Percentiles rank a stretch among this genome's conserved stretches.
These are phyloP conservation scores for Lasiommata megera DNA, from an alignment of 2,888 invertebrate genomes.

Conservation along the genomic window DNA sequence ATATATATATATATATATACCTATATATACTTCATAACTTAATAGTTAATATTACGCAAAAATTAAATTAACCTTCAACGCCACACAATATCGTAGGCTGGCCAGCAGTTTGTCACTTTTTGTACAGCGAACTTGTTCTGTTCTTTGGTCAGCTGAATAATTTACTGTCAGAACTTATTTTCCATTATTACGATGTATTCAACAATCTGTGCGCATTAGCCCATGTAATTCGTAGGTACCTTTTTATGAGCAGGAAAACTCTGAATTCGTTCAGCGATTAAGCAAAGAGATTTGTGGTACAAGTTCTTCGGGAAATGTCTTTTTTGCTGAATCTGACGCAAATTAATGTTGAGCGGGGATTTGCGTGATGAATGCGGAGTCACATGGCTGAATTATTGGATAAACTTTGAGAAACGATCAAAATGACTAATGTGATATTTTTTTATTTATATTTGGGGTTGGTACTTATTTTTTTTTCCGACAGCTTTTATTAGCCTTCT, in stretches of 20 bases:
- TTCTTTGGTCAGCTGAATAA: no score
- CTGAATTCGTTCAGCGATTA: constrained; percentile 45
- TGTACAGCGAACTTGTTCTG: no score
- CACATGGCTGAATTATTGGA: constrained; percentile 23
- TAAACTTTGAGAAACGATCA: constrained; percentile 21
- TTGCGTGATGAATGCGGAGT: constrained; percentile 30
- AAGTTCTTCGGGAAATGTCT: constrained; percentile 47
- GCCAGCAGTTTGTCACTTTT: no score
- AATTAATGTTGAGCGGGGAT: constrained; percentile 29
- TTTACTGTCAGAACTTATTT: no score
- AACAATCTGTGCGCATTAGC: not conserved
- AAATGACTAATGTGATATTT: constrained; percentile 15
- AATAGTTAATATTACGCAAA: no score
- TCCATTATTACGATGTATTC: not conserved
- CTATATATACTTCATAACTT: no score
- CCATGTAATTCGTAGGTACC: not conserved
- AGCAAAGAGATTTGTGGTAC: constrained; percentile 55
- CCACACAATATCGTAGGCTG: no score
- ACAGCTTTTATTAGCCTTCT: no score
- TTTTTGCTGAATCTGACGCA: constrained; percentile 28
- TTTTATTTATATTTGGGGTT: not conserved
- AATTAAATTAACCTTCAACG: no score
- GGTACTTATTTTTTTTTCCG: no score
- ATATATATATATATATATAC: no score
- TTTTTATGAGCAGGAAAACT: constrained; percentile 31